Evolutionary conservation across 2,888 invertebrate species (phyloP), one percentile per base, ranked within the genome.

Genomic region (Isotomurus palustris): DNA sequence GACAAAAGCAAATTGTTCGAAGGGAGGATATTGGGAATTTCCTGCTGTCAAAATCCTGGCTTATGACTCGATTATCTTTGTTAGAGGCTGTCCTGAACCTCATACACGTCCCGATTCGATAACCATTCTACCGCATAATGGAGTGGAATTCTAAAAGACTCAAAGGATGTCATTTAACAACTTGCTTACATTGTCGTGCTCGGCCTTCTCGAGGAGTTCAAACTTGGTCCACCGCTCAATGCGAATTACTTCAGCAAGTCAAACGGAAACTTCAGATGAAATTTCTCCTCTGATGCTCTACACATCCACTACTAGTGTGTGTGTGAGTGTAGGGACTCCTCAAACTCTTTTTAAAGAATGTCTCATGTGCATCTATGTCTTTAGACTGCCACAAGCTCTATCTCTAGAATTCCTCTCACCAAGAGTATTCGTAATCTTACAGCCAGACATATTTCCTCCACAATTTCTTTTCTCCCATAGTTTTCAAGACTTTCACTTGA

Each of bases 131-230:
- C 35, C 49, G 49, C 49, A 49, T 49, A 49, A 49, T 49, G 49
- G 49, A 49, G 49, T 49, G 49, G 35, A 49, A 49, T 49, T 49
- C 27, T 49, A 49, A 45, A 45, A 49, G 49, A 49, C 49, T 49
- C 49, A 49, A 49, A 49, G 49, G 49, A 49, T 49, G 49, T 49
- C 49, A 49, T 49, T 49, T 49, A 49, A 49, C 49, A 49, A 49
- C 35, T 49, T 49, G 49, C 49, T 49, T 49, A 49, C 49, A 49
- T 28, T 32, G n/a, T 27, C 47, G n/a, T n/a, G n/a, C 47, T 27
- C 47, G 4, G 5, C 28, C 47, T 12, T 28, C 12, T 32, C 43
- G 22, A 22, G 43, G 8, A 22, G 6, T 8, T 21, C 8, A 44
- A 44, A 22, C 44, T 19, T 22, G 8, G 35, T 35, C 28, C 8